phyloP scores from a whole-genome alignment of 2,797 vertebrate species.

The Zalophus californianus region DNA sequence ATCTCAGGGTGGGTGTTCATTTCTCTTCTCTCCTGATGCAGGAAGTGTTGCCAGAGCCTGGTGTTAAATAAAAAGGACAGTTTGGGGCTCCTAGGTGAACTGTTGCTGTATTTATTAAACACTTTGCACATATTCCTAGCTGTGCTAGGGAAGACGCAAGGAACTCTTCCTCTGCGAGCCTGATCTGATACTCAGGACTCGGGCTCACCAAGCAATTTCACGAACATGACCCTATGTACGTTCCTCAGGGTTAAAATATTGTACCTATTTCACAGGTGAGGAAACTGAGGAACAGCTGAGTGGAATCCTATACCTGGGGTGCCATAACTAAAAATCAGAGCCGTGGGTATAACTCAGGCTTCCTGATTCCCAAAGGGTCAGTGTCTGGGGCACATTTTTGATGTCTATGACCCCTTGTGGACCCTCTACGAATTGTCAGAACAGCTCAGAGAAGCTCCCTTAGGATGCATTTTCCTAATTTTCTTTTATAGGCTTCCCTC shows the following conservation, averaged over 20 bases:
- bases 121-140: neutral
- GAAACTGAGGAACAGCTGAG: neutral
- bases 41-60: neutral
- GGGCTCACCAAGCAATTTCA: neutral
- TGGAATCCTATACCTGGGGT: neutral
- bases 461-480: neutral
- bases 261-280: neutral
- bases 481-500: neutral
- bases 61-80: conserved; percentile 31
- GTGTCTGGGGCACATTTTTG: neutral
- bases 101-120: neutral
- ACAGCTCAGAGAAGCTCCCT: neutral
- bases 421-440: neutral
- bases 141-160: neutral
- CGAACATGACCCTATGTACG: neutral
- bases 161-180: accelerated
- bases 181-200: neutral
- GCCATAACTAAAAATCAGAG: neutral
- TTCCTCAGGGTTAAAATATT: neutral
- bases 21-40: neutral
- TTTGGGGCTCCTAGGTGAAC: neutral
- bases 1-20: neutral
- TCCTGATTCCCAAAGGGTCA: neutral
- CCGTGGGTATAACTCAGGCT: too few relatives aligned
- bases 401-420: accelerated